Conservation (phyloP, 2,888 invertebrate species). For the Cabera pusaria region DNA sequence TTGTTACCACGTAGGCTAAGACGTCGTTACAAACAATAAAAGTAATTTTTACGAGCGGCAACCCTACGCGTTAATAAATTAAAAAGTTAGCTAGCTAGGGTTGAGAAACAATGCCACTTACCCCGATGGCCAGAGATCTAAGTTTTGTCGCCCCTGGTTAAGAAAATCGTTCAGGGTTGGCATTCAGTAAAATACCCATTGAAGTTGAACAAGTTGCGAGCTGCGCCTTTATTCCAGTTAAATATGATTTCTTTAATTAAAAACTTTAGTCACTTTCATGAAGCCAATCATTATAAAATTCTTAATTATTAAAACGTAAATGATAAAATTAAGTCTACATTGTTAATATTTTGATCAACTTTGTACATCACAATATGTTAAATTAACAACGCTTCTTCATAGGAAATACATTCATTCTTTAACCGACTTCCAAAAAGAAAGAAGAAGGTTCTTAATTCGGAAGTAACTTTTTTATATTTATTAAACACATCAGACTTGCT, state of each 20-base stretch:
- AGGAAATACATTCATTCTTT: no score
- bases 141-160: conserved; percentile 65
- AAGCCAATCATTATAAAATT: no score
- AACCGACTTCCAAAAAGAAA: no score
- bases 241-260: conserved; percentile 11
- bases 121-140: conserved; percentile 68
- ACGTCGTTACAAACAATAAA: conserved; percentile 82
- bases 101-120: conserved; percentile 75
- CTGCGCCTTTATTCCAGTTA: neutral
- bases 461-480: no score
- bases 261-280: conserved; percentile 3
- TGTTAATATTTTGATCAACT: no score
- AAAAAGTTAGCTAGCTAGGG: conserved; percentile 74
- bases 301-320: no score
- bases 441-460: no score
- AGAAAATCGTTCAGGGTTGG: conserved; percentile 47
- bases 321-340: no score
- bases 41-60: conserved; percentile 81
- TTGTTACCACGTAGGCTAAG: conserved; percentile 82
- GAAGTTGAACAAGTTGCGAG: conserved; percentile 1
- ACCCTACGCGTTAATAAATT: conserved; percentile 81
- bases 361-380: no score
- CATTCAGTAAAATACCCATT: conserved; percentile 11
- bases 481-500: no score
- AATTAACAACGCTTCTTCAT: no score